Percentiles rank a stretch among this genome's conserved stretches.
Conservation (phyloP, 2,888 invertebrate species). For the Hydraecia micacea region DNA sequence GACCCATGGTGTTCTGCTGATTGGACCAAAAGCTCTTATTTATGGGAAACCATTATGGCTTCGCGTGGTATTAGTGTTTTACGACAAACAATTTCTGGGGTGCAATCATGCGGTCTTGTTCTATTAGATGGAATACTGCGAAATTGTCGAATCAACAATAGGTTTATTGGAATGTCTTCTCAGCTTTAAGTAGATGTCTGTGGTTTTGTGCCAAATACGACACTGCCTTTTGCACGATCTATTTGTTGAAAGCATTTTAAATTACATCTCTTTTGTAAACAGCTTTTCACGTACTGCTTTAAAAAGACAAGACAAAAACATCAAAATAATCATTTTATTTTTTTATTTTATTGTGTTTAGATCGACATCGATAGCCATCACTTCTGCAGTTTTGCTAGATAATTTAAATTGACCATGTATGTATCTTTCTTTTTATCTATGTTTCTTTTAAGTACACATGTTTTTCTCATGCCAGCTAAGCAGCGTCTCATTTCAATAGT, state of each 20-base stretch:
- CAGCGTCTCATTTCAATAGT: neutral
- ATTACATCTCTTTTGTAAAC: neutral
- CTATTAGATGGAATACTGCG: neutral
- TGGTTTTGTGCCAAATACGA: neutral
- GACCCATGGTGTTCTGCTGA: conserved; percentile 50
- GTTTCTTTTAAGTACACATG: neutral
- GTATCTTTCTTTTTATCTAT: neutral
- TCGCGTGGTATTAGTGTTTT: conserved; percentile 29
- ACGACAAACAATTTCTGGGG: conserved; percentile 39
- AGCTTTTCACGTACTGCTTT: neutral
- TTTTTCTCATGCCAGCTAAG: neutral
- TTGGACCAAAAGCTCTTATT: conserved; percentile 61
- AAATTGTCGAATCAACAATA: neutral
- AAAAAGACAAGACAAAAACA: neutral
- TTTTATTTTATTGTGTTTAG: neutral
- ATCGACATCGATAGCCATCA: too few relatives aligned
- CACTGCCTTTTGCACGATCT: neutral
- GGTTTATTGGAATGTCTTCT: neutral
- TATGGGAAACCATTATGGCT: conserved; percentile 53
- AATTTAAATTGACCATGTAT: neutral
- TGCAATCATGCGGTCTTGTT: conserved; percentile 14
- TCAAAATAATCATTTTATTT: too few relatives aligned
- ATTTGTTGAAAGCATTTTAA: neutral
- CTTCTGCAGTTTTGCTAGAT: neutral
- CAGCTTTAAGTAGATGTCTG: neutral